Evolutionary conservation across 1,140 invertebrate species (phyloP), one percentile per base, ranked within the genome.

Genomic region (Triops cancriformis): DNA sequence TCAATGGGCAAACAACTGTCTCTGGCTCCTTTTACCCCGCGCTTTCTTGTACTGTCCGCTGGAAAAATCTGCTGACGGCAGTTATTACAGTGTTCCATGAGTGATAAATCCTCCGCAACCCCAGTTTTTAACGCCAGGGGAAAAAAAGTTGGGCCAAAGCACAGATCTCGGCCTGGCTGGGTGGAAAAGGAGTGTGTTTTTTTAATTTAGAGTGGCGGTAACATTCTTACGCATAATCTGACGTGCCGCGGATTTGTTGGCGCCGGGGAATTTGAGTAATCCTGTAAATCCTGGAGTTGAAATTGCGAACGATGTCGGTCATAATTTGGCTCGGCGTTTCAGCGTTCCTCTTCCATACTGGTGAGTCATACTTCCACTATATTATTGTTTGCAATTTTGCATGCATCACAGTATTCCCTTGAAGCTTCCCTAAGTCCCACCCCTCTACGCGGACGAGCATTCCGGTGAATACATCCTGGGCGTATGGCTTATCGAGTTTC

Each of bases 1-100:
- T 64, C 18, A 64, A 64, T 64, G 51, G 51, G n/a, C 51, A 64
- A 64, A 64, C 51, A 64, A 64, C 51, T 64, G 14, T n/a, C n/a
- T n/a, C n/a, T n/a, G n/a, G n/a, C n/a, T n/a, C n/a, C n/a, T n/a
- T n/a, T n/a, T n/a, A n/a, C n/a, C n/a, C n/a, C n/a, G 51, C 51
- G 51, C 51, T 23, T 64, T 64, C 51, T 5, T 64, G 51, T 64
- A 64, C 51, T 64, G 51, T 18, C n/a, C n/a, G n/a, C 51, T 64
- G 51, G 18, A 64, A 64, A n/a, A 23, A 18, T 64, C 18, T 37
- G 18, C 51, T 64, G 23, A 64, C 51, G 18, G 51, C 51, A 64
- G 51, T 64, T 64, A 14, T 23, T 64, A 64, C 14, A 64, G 51
- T 18, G 14, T 18, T 64, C 18, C 18, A 23, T n/a, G 51, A 23